These are phyloP conservation scores for Asobara japonica DNA, from an alignment of 1,140 invertebrate genomes.

Conservation along the genomic window DNA sequence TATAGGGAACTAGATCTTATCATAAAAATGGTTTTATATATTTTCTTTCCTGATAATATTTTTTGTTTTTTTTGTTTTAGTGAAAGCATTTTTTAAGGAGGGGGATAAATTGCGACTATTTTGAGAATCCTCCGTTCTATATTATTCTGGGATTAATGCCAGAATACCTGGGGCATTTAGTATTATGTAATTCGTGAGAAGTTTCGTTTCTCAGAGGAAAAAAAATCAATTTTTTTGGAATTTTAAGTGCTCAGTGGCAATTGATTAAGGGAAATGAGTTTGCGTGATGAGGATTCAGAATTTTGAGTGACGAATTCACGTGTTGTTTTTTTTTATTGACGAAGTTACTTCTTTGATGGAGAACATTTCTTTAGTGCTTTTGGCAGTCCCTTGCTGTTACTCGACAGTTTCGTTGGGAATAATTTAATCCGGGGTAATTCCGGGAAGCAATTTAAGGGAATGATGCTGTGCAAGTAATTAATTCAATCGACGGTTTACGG, in stretches of 20 bases:
- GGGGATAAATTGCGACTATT: not conserved
- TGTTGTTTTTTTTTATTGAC: too few species aligned
- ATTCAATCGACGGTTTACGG: too few species aligned
- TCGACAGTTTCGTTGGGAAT: too few species aligned
- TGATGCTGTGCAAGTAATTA: too few species aligned
- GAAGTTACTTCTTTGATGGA: too few species aligned
- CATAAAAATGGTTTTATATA: not conserved
- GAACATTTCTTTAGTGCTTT: too few species aligned
- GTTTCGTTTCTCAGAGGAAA: not conserved
- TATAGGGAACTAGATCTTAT: too few species aligned
- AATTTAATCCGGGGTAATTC: too few species aligned
- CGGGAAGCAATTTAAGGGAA: too few species aligned
- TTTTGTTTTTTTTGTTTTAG: not conserved
- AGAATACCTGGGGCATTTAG: not conserved
- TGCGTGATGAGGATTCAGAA: too few species aligned
- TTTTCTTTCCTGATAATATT: not conserved
- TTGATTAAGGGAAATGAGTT: not conserved
- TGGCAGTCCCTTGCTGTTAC: too few species aligned
- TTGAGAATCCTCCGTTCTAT: not conserved
- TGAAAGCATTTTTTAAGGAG: not conserved
- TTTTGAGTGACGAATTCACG: too few species aligned
- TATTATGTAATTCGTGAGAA: not conserved
- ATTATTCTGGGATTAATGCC: slow-evolving; percentile 4
- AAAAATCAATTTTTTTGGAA: not conserved
- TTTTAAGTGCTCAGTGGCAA: not conserved